Evolutionary conservation across 2,113 vertebrate genomes (phyloP).

Genomic region (zebrafish (Danio rerio)): GRCz12tu NC_133183.1:2932501-2933000

Average conservation of each 20-base stretch:
- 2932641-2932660: background rate
- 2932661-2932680: background rate
- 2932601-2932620: conserved; percentile 98
- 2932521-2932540: too few species aligned
- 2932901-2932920: conserved; percentile 27
- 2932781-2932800: conserved; percentile 97
- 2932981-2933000: too few species aligned
- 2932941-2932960: too few species aligned
- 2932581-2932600: conserved; percentile 95
- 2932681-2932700: too few species aligned
- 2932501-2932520: too few species aligned
- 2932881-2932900: conserved; percentile 94
- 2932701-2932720: background rate
- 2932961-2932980: too few species aligned
- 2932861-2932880: conserved; percentile 97
- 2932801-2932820: conserved; percentile 97
- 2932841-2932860: conserved; percentile 92
- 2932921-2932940: background rate
- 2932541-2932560: too few species aligned
- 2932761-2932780: conserved; percentile 94
- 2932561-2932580: conserved; percentile 69
- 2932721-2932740: conserved; percentile 91
- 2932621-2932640: conserved; percentile 90
- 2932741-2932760: conserved; percentile 95
- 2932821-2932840: conserved; percentile 94